Conservation (phyloP, 1,140 invertebrate species). For the Lepidurus apus region DNA sequence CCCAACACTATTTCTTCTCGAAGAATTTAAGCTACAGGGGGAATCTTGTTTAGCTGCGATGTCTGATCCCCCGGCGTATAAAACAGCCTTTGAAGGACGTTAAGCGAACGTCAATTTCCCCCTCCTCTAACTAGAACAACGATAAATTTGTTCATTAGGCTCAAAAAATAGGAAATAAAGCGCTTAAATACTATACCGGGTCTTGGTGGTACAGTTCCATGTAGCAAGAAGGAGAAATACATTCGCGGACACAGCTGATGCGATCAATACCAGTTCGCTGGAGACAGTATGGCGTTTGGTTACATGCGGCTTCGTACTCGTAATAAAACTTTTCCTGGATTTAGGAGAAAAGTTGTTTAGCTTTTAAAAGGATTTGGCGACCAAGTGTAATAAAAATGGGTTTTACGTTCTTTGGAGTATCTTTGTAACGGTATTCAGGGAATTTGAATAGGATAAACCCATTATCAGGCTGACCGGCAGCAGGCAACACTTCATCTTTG, state of each 20-base stretch:
- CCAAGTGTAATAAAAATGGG: background rate
- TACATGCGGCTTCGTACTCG: constrained; percentile 27
- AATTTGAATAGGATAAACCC: background rate
- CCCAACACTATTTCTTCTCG: background rate
- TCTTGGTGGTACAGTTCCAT: constrained; percentile 29
- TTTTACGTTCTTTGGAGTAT: background rate
- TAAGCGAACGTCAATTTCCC: constrained; percentile 28
- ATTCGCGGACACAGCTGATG: constrained; percentile 28
- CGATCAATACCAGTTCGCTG: constrained; percentile 25
- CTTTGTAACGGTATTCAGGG: constrained; percentile 8
- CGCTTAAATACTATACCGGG: background rate
- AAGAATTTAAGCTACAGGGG: background rate
- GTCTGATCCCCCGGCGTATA: constrained; percentile 27
- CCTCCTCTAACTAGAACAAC: constrained; percentile 23
- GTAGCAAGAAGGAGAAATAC: constrained; percentile 28
- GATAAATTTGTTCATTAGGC: no score
- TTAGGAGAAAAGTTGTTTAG: background rate
- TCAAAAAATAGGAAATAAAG: no score
- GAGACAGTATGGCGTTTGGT: constrained; percentile 28
- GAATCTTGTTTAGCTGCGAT: constrained; percentile 16
- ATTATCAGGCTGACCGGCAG: background rate
- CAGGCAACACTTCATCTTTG: background rate
- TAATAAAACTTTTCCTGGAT: constrained; percentile 26
- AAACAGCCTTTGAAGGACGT: constrained; percentile 29
- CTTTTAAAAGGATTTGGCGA: background rate